Conservation (phyloP, 2,888 invertebrate species). For the Coenonympha glycerion region DNA sequence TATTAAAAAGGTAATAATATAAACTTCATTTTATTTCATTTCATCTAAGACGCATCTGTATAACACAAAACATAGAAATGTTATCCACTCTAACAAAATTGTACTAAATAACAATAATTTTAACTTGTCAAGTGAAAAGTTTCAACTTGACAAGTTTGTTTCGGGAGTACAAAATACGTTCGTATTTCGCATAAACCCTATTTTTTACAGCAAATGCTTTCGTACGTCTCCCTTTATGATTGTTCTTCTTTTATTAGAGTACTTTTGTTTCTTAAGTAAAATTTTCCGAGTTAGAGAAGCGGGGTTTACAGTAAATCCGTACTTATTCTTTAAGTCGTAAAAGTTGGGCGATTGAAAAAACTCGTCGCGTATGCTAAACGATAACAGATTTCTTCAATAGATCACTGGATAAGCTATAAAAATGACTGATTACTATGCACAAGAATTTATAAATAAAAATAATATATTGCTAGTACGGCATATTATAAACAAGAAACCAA, state of each 20-base stretch:
- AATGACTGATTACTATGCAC: not conserved
- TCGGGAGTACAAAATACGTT: constrained; percentile 27
- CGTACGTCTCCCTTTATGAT: constrained; percentile 69
- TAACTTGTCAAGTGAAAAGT: constrained; percentile 15
- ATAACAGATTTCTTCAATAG: not conserved
- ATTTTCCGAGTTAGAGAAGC: constrained; percentile 68
- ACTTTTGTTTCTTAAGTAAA: constrained; percentile 74
- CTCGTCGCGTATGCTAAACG: not conserved
- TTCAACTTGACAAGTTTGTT: constrained; percentile 18
- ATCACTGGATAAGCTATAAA: not conserved
- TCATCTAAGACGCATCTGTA: too few relatives aligned
- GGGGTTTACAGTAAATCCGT: constrained; percentile 65
- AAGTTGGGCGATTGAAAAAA: constrained; percentile 69
- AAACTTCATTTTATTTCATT: too few relatives aligned
- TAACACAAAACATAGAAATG: not conserved
- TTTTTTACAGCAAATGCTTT: constrained; percentile 55
- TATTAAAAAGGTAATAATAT: too few relatives aligned
- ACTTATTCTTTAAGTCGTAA: constrained; percentile 66
- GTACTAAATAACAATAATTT: constrained; percentile 8
- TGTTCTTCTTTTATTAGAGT: constrained; percentile 74
- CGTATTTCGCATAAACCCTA: constrained; percentile 32
- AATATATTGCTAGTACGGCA: too few relatives aligned
- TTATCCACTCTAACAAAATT: constrained; percentile 1
- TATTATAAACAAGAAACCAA: too few relatives aligned
- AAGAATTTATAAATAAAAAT: too few relatives aligned